A percentile compares a stretch with the other conserved stretches of the same genome.
Evolutionary conservation across 1,140 invertebrate species (phyloP).

Genomic region (Agrilus planipennis): DNA sequence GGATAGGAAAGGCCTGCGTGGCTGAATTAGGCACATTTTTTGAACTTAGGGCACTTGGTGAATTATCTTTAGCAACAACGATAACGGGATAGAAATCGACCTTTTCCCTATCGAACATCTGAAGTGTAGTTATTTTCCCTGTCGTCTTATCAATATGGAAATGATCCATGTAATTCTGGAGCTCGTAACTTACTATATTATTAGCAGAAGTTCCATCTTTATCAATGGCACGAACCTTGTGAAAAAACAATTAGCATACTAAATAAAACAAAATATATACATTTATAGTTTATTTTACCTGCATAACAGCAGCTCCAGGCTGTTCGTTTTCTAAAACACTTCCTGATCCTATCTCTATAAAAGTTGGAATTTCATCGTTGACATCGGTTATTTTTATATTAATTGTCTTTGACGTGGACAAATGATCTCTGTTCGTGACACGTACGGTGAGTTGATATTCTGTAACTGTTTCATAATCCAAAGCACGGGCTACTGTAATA

Average conservation of each 20-base stretch:
- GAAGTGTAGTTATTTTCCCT: conserved; percentile 72
- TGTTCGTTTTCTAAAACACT: conserved; percentile 75
- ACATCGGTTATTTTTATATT: conserved; percentile 70
- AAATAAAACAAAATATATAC: conserved; percentile 2
- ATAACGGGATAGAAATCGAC: conserved; percentile 70
- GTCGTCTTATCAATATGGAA: conserved; percentile 69
- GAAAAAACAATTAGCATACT: not conserved
- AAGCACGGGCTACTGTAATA: conserved; percentile 54
- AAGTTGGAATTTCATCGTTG: conserved; percentile 79
- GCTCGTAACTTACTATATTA: conserved; percentile 66
- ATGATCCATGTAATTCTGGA: conserved; percentile 47
- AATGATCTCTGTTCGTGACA: conserved; percentile 68
- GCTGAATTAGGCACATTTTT: conserved; percentile 53
- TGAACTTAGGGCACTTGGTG: conserved; percentile 67
- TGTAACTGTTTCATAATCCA: conserved; percentile 75
- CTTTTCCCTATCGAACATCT: conserved; percentile 68
- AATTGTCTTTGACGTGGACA: conserved; percentile 64
- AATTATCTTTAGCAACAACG: conserved; percentile 75
- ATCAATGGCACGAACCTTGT: conserved; percentile 56
- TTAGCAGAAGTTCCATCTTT: conserved; percentile 70
- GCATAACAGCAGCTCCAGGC: conserved; percentile 68
- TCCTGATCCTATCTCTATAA: conserved; percentile 62
- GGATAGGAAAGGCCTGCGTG: conserved; percentile 67
- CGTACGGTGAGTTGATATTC: conserved; percentile 72
- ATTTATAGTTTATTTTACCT: conserved; percentile 38